phyloP scores from a whole-genome alignment of 2,113 vertebrate species.

The Setophaga petechia region DNA sequence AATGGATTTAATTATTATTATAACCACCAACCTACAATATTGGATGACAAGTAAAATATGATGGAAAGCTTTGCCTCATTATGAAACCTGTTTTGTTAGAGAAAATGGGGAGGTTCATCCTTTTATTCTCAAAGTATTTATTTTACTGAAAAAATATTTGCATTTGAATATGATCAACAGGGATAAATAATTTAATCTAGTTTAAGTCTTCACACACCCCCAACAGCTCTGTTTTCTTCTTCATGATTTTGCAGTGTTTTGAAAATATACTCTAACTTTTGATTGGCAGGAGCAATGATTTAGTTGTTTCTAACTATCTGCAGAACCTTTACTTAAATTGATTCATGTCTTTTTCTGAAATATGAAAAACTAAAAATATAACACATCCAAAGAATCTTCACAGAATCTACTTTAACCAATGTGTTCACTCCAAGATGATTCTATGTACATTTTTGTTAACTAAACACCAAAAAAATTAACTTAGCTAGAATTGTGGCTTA shows the following conservation, averaged over 20 bases:
- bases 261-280: background rate
- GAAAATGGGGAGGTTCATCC: background rate
- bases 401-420: background rate
- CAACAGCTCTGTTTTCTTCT: background rate
- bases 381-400: background rate
- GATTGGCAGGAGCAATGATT: background rate
- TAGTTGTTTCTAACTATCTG: background rate
- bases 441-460: background rate
- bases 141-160: background rate
- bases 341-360: background rate
- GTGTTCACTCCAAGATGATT: background rate
- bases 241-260: background rate
- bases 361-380: background rate
- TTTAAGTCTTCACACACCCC: background rate
- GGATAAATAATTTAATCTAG: background rate
- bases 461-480: background rate
- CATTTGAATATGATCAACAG: background rate
- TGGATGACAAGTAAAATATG: conserved; percentile 19
- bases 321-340: background rate
- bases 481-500: background rate
- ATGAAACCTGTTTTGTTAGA: background rate
- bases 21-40: conserved; percentile 2
- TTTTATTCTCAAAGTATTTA: background rate
- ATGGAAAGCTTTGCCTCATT: background rate
- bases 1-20: conserved; percentile 30